Evolutionary conservation across 2,888 invertebrate genomes (phyloP).

Genomic region (Theretra japonica): DNA sequence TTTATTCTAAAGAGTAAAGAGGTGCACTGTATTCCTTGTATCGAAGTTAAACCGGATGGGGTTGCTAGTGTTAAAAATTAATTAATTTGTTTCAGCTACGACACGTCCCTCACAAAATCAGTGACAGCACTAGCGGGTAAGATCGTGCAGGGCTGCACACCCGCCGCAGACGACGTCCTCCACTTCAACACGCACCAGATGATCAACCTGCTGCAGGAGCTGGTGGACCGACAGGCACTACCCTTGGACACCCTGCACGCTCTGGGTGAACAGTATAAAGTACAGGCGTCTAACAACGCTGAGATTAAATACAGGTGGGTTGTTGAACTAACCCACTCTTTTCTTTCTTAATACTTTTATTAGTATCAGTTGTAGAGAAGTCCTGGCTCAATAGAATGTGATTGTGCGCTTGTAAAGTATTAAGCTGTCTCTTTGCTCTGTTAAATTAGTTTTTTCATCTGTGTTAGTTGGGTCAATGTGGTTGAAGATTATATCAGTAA

Average conservation of each 20-base stretch:
- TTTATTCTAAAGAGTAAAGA: too few relatives aligned
- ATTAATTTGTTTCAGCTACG: constrained; percentile 80
- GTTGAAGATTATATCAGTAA: too few relatives aligned
- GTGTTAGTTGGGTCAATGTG: too few relatives aligned
- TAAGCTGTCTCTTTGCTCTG: too few relatives aligned
- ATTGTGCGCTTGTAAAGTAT: too few relatives aligned
- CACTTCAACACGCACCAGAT: constrained; percentile 87
- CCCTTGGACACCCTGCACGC: constrained; percentile 78
- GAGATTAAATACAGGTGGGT: constrained; percentile 86
- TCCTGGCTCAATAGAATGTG: too few relatives aligned
- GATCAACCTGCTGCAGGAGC: constrained; percentile 87
- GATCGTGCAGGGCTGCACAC: constrained; percentile 65
- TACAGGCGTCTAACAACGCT: constrained; percentile 88
- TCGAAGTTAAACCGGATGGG: too few relatives aligned
- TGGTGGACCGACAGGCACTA: constrained; percentile 84
- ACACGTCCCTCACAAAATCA: constrained; percentile 86
- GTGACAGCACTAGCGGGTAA: constrained; percentile 84
- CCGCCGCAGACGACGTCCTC: constrained; percentile 80
- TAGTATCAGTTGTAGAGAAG: too few relatives aligned
- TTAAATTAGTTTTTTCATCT: too few relatives aligned
- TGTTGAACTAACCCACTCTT: too few relatives aligned
- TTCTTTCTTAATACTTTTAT: too few relatives aligned
- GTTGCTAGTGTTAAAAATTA: not conserved
- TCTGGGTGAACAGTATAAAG: constrained; percentile 83
- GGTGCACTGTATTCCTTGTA: too few relatives aligned